Conservation (phyloP, 2,797 vertebrate species). For the Yasuhikotakia modesta region DNA sequence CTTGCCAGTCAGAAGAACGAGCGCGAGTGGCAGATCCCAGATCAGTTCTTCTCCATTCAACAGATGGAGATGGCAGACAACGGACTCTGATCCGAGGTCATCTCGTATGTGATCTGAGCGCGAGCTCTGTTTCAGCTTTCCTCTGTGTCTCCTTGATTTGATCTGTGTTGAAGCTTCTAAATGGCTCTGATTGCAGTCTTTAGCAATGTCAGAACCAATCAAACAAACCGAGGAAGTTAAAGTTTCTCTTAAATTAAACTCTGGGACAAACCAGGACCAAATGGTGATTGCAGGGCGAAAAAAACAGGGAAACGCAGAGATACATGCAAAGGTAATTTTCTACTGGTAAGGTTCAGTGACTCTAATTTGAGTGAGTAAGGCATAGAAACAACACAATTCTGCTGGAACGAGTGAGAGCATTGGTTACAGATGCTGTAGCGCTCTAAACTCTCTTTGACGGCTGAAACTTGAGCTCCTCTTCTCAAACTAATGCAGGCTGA, state of each 20-base stretch:
- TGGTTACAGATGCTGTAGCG: constrained; percentile 72
- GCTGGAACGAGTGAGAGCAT: constrained; percentile 56
- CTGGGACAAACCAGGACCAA: constrained; percentile 66
- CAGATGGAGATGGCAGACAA: constrained; percentile 22
- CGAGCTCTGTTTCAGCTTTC: constrained; percentile 74
- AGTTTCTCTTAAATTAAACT: constrained; percentile 79
- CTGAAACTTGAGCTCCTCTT: constrained; percentile 72
- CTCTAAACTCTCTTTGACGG: constrained; percentile 64
- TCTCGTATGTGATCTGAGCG: constrained; percentile 31
- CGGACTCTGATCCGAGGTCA: constrained; percentile 40
- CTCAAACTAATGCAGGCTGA: constrained; percentile 75
- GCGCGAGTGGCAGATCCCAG: constrained; percentile 18
- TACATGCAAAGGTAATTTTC: constrained; percentile 78
- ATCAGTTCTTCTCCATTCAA: constrained; percentile 10
- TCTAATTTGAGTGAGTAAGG: constrained; percentile 82
- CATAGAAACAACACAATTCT: constrained; percentile 74
- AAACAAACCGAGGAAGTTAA: constrained; percentile 75
- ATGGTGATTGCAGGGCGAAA: constrained; percentile 60
- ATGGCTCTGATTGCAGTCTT: constrained; percentile 82
- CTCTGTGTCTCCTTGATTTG: constrained; percentile 78
- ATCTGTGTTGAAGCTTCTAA: constrained; percentile 77
- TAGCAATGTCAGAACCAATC: constrained; percentile 82
- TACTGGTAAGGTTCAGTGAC: constrained; percentile 81
- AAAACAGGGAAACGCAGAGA: constrained; percentile 62
- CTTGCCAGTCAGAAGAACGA: constrained; percentile 26